Percentiles rank a stretch among this genome's conserved stretches.
Evolutionary conservation across 2,888 invertebrate genomes (phyloP).

Genomic region (Watsonalla cultraria): DNA sequence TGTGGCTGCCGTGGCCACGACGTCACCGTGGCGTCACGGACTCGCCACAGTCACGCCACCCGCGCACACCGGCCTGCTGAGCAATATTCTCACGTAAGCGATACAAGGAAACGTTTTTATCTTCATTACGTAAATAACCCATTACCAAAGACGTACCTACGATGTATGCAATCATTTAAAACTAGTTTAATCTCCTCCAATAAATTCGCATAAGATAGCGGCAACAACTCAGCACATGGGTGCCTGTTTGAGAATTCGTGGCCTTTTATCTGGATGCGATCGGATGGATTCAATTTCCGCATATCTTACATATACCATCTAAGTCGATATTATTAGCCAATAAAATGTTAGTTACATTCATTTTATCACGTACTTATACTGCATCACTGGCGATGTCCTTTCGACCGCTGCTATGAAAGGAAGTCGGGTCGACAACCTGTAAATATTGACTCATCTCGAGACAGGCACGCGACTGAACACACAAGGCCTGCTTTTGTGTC

Average conservation of each 20-base stretch:
- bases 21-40: conserved; percentile 20
- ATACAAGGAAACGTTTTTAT: conserved; percentile 61
- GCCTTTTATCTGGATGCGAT: conserved; percentile 51
- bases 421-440: conserved; percentile 60
- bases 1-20: conserved; percentile 24
- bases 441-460: conserved; percentile 66
- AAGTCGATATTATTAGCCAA: conserved; percentile 3
- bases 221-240: conserved; percentile 52
- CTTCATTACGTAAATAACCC: conserved; percentile 55
- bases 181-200: conserved; percentile 51
- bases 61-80: conserved; percentile 44
- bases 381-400: conserved; percentile 35
- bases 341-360: conserved; percentile 1
- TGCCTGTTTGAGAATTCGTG: conserved; percentile 57
- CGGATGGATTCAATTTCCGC: conserved; percentile 38
- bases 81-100: conserved; percentile 57
- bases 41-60: conserved; percentile 26
- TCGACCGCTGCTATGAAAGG: conserved; percentile 32
- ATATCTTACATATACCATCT: conserved; percentile 17
- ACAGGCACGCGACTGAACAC: conserved; percentile 53
- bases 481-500: conserved; percentile 37
- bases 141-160: conserved; percentile 52
- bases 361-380: conserved; percentile 12
- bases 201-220: conserved; percentile 68
- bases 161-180: conserved; percentile 39